Conservation (phyloP, 1,140 invertebrate species). For the Harlomillsia oculata region DNA sequence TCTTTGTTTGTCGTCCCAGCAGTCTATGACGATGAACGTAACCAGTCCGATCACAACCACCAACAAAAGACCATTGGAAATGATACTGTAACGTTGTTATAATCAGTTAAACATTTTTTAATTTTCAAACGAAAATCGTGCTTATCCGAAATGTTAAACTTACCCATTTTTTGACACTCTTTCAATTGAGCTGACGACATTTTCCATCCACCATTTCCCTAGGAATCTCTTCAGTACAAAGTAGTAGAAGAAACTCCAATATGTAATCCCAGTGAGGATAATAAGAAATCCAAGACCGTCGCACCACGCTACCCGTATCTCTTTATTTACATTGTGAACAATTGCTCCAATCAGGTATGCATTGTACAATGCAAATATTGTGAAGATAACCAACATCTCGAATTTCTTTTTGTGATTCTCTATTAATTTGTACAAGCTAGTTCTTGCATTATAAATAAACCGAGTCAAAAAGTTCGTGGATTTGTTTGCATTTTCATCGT, state of each 20-base stretch:
- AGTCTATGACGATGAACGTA: conserved; percentile 38
- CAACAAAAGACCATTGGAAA: not conserved
- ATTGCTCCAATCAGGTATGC: conserved; percentile 36
- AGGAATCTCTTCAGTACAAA: conserved; percentile 52
- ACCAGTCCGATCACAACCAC: conserved; percentile 23
- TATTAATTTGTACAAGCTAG: not conserved
- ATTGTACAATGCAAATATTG: conserved; percentile 32
- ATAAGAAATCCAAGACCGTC: conserved; percentile 63
- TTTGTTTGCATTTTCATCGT: too few species aligned
- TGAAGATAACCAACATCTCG: not conserved
- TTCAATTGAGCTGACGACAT: too few species aligned
- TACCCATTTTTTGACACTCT: too few species aligned
- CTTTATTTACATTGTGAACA: conserved; percentile 11
- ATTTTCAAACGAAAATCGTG: too few species aligned
- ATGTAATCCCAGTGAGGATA: conserved; percentile 52
- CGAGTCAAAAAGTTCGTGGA: not conserved
- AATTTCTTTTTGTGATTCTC: not conserved
- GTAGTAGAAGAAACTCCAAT: conserved; percentile 56
- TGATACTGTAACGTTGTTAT: too few species aligned
- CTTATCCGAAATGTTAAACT: too few species aligned
- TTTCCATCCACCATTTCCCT: conserved; percentile 38
- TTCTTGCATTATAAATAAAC: not conserved
- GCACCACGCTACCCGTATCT: conserved; percentile 46
- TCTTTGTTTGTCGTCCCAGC: conserved; percentile 35
- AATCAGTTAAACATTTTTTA: too few species aligned